A percentile compares a stretch with the other conserved stretches of the same genome.
Evolutionary conservation across 1,140 invertebrate genomes (phyloP).

Genomic region (Zaprionus africanus): DNA sequence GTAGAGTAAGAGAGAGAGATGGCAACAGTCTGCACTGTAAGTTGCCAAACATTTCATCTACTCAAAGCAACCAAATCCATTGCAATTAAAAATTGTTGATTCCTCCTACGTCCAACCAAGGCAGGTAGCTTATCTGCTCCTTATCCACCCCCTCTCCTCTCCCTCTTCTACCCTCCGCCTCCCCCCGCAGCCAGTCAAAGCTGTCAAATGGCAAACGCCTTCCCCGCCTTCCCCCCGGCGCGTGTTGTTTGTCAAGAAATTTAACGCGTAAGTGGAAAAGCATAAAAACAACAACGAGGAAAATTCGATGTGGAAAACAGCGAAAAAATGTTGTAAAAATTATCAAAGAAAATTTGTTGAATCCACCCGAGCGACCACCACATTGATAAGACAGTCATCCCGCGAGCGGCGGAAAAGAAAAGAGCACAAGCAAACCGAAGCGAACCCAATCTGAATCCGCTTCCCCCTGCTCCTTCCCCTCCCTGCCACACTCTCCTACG

Average conservation of each 20-base stretch:
- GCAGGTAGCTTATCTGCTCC: background rate
- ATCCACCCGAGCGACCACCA: slow-evolving; percentile 40
- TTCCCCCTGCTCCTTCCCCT: background rate
- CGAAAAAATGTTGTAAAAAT: slow-evolving; percentile 58
- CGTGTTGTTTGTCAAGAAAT: slow-evolving; percentile 71
- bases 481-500: background rate
- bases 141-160: background rate
- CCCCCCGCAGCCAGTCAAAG: slow-evolving; percentile 12
- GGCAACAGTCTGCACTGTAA: background rate
- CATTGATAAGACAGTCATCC: slow-evolving; percentile 62
- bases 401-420: background rate
- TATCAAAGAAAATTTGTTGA: slow-evolving; percentile 73
- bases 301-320: slow-evolving; percentile 39
- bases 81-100: slow-evolving; percentile 6
- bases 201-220: slow-evolving; percentile 61
- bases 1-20: background rate
- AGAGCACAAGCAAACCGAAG: slow-evolving; percentile 3
- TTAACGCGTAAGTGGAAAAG: slow-evolving; percentile 70
- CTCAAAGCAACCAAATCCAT: no score
- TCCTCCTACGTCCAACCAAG: background rate
- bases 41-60: no score
- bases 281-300: slow-evolving; percentile 55
- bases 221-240: slow-evolving; percentile 35
- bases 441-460: slow-evolving; percentile 20
- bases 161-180: background rate